These are phyloP conservation scores for Ia io DNA, from an alignment of 2,113 vertebrate species.

Conservation along the genomic window DNA sequence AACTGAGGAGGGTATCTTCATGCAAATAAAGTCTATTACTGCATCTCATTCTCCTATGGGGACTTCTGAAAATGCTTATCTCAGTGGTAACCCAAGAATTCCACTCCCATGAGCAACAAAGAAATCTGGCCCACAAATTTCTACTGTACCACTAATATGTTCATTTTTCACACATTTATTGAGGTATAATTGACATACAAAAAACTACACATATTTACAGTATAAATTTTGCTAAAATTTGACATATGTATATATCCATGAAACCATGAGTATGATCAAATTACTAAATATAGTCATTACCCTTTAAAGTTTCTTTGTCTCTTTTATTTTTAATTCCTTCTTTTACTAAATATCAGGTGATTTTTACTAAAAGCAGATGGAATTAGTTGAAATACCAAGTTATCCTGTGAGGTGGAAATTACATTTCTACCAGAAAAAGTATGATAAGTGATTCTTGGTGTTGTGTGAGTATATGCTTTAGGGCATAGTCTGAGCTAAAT, in stretches of 20 bases:
- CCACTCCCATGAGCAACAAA: no score
- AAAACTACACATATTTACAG: background rate
- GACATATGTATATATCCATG: background rate
- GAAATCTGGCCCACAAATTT: no score
- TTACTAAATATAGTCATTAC: background rate
- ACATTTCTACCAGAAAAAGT: conserved; percentile 1
- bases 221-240: background rate
- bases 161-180: background rate
- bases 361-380: conserved; percentile 12
- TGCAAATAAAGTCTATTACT: no score
- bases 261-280: background rate
- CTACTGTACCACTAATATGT: background rate
- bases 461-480: background rate
- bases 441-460: background rate
- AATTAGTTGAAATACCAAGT: background rate
- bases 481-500: background rate
- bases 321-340: background rate
- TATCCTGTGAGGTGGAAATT: conserved; percentile 26
- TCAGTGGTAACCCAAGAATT: no score
- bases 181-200: background rate
- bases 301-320: background rate
- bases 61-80: no score
- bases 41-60: no score
- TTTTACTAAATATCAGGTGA: background rate
- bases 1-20: no score